phyloP scores from a whole-genome alignment of 1,140 invertebrate species.

The Drosophila oshimai region DNA sequence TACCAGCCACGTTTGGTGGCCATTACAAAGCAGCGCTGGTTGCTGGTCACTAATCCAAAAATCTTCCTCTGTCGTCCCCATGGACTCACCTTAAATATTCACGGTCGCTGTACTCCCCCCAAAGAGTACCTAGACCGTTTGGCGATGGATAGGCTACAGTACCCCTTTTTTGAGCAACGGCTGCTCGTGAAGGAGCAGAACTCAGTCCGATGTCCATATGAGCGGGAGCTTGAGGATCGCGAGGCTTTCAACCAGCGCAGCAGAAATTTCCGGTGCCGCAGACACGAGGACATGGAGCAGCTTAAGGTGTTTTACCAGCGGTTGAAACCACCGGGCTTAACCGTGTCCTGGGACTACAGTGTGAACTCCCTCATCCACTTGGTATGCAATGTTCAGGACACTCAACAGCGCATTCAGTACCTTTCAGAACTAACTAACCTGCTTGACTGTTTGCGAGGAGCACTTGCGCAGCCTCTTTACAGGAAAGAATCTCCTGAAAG shows the following conservation, averaged over 20 bases:
- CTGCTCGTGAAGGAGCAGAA: not conserved
- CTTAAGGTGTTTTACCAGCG: slow-evolving; percentile 33
- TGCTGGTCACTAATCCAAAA: slow-evolving; percentile 26
- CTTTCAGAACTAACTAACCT: slow-evolving; percentile 38
- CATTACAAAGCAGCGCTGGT: slow-evolving; percentile 56
- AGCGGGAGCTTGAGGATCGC: slow-evolving; percentile 34
- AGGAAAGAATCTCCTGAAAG: not conserved
- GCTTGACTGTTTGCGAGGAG: not conserved
- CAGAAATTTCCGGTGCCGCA: slow-evolving; percentile 39
- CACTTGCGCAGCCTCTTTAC: not conserved
- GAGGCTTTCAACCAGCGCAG: slow-evolving; percentile 62
- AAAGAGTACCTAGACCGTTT: slow-evolving; percentile 42
- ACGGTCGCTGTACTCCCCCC: slow-evolving; percentile 52
- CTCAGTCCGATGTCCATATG: slow-evolving; percentile 13
- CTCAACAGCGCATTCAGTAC: slow-evolving; percentile 6
- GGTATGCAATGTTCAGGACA: slow-evolving; percentile 8
- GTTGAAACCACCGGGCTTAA: not conserved
- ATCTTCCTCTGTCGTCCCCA: slow-evolving; percentile 38
- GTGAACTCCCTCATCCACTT: slow-evolving; percentile 41
- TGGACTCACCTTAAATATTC: slow-evolving; percentile 47
- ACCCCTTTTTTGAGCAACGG: not conserved
- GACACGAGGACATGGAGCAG: slow-evolving; percentile 20
- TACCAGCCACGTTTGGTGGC: slow-evolving; percentile 43
- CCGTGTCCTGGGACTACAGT: slow-evolving; percentile 46
- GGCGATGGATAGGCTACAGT: not conserved